These are phyloP conservation scores for Callimorpha dominula DNA, from an alignment of 2,888 invertebrate genomes.

Conservation along the genomic window DNA sequence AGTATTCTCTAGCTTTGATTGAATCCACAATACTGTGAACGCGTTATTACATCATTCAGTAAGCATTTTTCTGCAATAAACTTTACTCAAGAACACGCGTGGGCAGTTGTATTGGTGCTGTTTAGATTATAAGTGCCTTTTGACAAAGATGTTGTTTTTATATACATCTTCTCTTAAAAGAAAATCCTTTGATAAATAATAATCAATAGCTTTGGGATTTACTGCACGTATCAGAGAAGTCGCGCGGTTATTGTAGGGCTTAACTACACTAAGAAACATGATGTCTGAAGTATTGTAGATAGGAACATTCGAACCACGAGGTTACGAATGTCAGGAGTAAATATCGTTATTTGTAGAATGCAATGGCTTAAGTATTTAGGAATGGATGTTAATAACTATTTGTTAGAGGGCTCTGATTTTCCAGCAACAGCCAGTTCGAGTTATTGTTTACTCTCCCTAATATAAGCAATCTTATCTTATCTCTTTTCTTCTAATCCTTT, in stretches of 20 bases:
- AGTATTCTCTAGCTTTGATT: conserved; percentile 9
- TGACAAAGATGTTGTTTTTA: background rate
- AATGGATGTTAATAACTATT: background rate
- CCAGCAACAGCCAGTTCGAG: too few relatives aligned
- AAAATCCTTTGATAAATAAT: background rate
- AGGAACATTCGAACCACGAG: too few relatives aligned
- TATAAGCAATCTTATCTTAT: too few relatives aligned
- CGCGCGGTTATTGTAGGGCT: too few relatives aligned
- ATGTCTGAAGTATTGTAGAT: too few relatives aligned
- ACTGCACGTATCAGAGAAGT: too few relatives aligned
- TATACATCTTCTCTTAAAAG: background rate
- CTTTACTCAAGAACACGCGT: conserved; percentile 24
- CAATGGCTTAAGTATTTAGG: background rate
- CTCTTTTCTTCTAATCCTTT: too few relatives aligned
- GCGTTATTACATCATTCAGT: conserved; percentile 20
- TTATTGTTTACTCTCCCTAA: too few relatives aligned
- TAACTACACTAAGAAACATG: too few relatives aligned
- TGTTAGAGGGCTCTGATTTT: too few relatives aligned
- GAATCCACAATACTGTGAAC: conserved; percentile 23
- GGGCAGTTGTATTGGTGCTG: conserved; percentile 17
- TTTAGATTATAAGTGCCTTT: conserved; percentile 1
- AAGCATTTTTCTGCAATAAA: conserved; percentile 32
- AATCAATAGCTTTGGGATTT: background rate
- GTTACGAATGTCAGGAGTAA: too few relatives aligned
- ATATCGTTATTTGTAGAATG: too few relatives aligned